Evolutionary conservation across 1,140 invertebrate genomes (phyloP), one percentile per base, ranked within the genome.

Genomic region (Heliconius himera): DNA sequence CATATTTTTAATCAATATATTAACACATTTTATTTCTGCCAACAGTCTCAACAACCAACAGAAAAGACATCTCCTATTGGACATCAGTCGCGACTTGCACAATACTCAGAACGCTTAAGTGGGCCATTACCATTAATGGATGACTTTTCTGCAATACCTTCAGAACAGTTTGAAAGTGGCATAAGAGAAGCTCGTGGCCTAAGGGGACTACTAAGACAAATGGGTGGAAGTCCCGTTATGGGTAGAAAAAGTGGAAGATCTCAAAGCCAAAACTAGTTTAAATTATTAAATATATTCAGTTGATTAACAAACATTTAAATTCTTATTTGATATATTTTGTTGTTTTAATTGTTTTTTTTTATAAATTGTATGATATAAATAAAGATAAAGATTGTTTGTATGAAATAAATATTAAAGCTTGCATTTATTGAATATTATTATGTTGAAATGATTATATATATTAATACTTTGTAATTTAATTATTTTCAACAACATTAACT

Each of bases 61-160:
- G 93, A 93, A 8, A 93, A 92, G 71, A 90, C 87, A 18, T 91
- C 91, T 20, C 89, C 91, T 73, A 90, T 89, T 89, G 84, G 88
- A 90, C 87, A 94, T 95, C 92, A 93, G 90, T 93, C 95, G 82
- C 89, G 96, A 85, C 88, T 96, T 16, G 93, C 95, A 75, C 96
- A 96, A 54, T 95, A 95, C 74, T 95, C 95, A 11, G 88, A 94
- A 91, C 92, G 93, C 33, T 89, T 96, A 0, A 95, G 93, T 78
- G 95, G 97, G 8, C 96, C 97, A 5, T 87, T 96, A 18, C 97
- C 98, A 73, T 94, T 99, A 18, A 97, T 98, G 88, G 98, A 99
- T 94, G 98, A 99, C 90, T 99, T 99, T 95, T 98, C 97, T 89
- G 97, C 98, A 36, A 98, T 98, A 85, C 97, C 98, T 46, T 96